These are phyloP conservation scores for Lasius platythorax DNA, from an alignment of 2,888 invertebrate species.

Conservation along the genomic window DNA sequence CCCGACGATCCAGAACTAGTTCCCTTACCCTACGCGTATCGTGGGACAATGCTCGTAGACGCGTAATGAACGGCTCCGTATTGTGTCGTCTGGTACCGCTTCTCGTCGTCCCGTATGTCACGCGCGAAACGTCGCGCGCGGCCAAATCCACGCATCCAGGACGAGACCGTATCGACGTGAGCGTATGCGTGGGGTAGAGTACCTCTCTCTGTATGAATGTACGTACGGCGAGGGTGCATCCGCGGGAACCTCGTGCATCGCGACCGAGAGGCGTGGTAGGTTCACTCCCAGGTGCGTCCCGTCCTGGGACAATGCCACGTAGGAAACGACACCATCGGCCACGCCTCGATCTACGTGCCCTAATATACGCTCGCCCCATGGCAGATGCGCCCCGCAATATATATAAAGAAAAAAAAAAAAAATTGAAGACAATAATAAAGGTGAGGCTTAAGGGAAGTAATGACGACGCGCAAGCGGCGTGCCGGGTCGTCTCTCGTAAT, in stretches of 20 bases:
- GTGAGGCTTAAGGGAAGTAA: slow-evolving; percentile 53
- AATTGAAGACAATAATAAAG: slow-evolving; percentile 52
- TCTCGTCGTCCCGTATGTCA: slow-evolving; percentile 57
- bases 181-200: slow-evolving; percentile 14
- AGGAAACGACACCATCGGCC: slow-evolving; percentile 83
- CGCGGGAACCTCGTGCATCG: slow-evolving; percentile 78
- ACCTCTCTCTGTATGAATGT: slow-evolving; percentile 10
- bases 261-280: slow-evolving; percentile 82
- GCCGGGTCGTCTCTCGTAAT: not conserved
- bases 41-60: slow-evolving; percentile 80
- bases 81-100: slow-evolving; percentile 73
- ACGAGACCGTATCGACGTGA: slow-evolving; percentile 2
- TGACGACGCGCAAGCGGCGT: not conserved
- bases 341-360: slow-evolving; percentile 84
- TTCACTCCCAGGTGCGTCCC: slow-evolving; percentile 84
- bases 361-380: slow-evolving; percentile 81
- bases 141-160: slow-evolving; percentile 33
- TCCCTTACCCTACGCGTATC: slow-evolving; percentile 64
- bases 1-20: too few relatives aligned
- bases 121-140: slow-evolving; percentile 43
- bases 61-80: slow-evolving; percentile 79
- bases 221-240: slow-evolving; percentile 61
- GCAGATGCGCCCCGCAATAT: slow-evolving; percentile 77
- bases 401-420: slow-evolving; percentile 32
- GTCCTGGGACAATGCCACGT: slow-evolving; percentile 80